A percentile compares a stretch with the other conserved stretches of the same genome.
These are phyloP conservation scores for Hydractinia echinata DNA, from an alignment of 30 jellyfish, hydroid and myxozoan genomes.

Conservation along the genomic window DNA sequence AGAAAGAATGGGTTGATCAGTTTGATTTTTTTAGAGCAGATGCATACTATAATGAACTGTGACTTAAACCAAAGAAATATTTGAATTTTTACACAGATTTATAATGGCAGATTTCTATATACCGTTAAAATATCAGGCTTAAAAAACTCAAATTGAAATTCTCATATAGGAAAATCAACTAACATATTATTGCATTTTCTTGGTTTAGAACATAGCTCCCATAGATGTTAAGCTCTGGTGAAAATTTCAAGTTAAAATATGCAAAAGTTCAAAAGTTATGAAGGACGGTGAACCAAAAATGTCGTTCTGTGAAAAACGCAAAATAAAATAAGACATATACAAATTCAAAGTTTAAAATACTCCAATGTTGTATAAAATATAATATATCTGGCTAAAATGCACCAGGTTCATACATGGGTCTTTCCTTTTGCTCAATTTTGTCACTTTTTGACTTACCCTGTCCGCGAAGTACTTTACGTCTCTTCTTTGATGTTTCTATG, in stretches of 20 bases:
- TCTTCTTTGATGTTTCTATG: not conserved
- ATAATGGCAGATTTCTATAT: not conserved
- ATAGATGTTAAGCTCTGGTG: not conserved
- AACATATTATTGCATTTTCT: not conserved
- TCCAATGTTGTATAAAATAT: not conserved
- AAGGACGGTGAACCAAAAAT: not conserved
- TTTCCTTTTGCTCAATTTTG: constrained; percentile 3
- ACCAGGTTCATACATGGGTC: not conserved
- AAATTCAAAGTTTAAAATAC: too few species aligned
- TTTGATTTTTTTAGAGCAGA: not conserved
- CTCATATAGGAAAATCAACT: not conserved
- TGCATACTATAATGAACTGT: not conserved
- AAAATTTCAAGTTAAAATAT: constrained; percentile 2
- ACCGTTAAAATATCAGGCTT: not conserved
- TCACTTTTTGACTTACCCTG: constrained; percentile 1
- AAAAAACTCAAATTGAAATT: not conserved
- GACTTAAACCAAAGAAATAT: not conserved
- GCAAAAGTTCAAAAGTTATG: not conserved
- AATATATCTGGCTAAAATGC: not conserved
- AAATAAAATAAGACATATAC: too few species aligned
- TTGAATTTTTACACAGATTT: not conserved
- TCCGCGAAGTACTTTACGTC: constrained; percentile 29
- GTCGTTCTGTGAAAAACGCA: too few species aligned
- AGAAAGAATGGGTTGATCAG: not conserved
- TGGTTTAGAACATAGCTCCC: constrained; percentile 1